A percentile compares a stretch with the other conserved stretches of the same genome.
Conservation (phyloP, 2,797 vertebrate genomes). For the Sebastes glaucus region DNA sequence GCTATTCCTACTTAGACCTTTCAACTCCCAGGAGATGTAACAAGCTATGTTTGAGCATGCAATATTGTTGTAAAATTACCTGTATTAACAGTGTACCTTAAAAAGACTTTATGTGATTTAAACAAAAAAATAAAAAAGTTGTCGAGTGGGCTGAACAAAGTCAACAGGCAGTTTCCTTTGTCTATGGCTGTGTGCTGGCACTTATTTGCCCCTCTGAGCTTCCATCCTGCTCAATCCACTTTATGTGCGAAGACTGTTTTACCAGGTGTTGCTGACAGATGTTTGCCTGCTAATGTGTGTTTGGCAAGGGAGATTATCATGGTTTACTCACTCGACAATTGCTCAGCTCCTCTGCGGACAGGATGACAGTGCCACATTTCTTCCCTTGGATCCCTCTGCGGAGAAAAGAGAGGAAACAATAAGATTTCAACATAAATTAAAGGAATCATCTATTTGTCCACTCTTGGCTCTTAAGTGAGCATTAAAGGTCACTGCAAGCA, state of each 20-base stretch:
- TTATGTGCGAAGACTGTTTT: slow-evolving; percentile 17
- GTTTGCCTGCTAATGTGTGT: slow-evolving; percentile 46
- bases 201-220: neutral
- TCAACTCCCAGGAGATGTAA: neutral
- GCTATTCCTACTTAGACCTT: neutral
- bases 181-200: neutral
- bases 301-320: slow-evolving; percentile 28
- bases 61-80: neutral
- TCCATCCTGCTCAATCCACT: slow-evolving; percentile 1
- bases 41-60: neutral
- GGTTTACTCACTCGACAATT: slow-evolving; percentile 92
- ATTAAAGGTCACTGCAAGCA: neutral
- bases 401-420: slow-evolving; percentile 46
- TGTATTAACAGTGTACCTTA: neutral
- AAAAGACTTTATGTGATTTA: neutral
- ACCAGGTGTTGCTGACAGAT: slow-evolving; percentile 41
- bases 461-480: neutral
- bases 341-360: slow-evolving; percentile 92
- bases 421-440: slow-evolving; percentile 1
- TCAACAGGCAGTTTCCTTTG: neutral
- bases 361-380: slow-evolving; percentile 92
- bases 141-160: neutral
- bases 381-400: slow-evolving; percentile 90
- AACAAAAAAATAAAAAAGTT: neutral
- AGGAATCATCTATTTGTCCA: neutral